phyloP scores from a whole-genome alignment of 2,888 invertebrate genomes.

The Hofmannophila pseudospretella region DNA sequence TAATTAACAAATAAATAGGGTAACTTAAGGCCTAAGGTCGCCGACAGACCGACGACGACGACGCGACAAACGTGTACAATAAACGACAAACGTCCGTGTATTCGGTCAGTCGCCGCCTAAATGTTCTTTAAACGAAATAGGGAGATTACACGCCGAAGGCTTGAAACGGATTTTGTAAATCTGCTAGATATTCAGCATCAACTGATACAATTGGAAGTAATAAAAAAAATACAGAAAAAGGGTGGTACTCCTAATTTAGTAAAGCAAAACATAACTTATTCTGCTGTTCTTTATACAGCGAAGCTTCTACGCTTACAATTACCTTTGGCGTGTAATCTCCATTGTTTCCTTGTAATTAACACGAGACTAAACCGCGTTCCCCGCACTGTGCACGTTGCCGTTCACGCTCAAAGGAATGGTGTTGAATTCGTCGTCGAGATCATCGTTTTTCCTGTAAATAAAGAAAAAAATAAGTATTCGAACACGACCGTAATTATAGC shows the following conservation, averaged over 20 bases:
- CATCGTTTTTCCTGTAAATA: slow-evolving; percentile 63
- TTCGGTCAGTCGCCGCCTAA: neutral
- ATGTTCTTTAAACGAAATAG: slow-evolving; percentile 19
- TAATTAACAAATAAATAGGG: slow-evolving; percentile 59
- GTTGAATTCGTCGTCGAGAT: slow-evolving; percentile 70
- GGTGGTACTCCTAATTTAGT: too few relatives aligned
- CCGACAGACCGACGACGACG: slow-evolving; percentile 15
- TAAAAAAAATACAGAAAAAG: too few relatives aligned
- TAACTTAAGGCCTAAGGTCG: slow-evolving; percentile 41
- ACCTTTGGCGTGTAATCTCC: slow-evolving; percentile 7
- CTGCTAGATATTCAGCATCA: too few relatives aligned
- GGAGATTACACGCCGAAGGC: slow-evolving; percentile 32
- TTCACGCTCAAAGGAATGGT: slow-evolving; percentile 68
- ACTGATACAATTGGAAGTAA: too few relatives aligned
- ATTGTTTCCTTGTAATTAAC: neutral
- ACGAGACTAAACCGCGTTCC: slow-evolving; percentile 62
- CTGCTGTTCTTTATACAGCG: neutral
- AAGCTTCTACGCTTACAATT: neutral
- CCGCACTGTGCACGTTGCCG: slow-evolving; percentile 61
- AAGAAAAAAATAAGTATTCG: too few relatives aligned
- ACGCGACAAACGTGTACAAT: too few relatives aligned
- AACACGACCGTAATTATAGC: too few relatives aligned
- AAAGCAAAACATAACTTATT: too few relatives aligned
- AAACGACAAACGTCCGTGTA: too few relatives aligned
- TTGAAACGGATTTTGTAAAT: too few relatives aligned